Percentiles rank a stretch among this genome's conserved stretches.
These are phyloP conservation scores for Hedya salicella DNA, from an alignment of 2,888 invertebrate genomes.

Conservation along the genomic window DNA sequence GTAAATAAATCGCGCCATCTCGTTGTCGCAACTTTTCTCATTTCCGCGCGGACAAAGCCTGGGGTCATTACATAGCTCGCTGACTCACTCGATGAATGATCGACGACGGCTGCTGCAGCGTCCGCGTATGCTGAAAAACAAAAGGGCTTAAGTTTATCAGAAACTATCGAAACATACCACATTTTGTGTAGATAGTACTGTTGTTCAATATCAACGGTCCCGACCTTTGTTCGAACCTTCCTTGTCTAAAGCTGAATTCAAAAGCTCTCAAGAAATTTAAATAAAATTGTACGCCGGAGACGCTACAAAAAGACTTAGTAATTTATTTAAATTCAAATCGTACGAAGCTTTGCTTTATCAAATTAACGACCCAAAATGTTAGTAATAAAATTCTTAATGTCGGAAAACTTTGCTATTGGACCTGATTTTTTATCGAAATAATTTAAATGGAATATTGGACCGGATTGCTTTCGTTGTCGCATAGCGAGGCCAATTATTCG, in stretches of 20 bases:
- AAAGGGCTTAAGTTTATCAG: neutral
- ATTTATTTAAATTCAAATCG: conserved; percentile 26
- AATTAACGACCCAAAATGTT: conserved; percentile 29
- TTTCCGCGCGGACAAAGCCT: conserved; percentile 48
- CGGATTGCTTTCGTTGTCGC: neutral
- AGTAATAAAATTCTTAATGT: conserved; percentile 19
- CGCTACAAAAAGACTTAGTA: conserved; percentile 14
- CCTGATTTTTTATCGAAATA: conserved; percentile 28
- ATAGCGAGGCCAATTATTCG: conserved; percentile 30
- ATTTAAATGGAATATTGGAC: conserved; percentile 27
- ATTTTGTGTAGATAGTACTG: neutral
- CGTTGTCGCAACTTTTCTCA: conserved; percentile 53
- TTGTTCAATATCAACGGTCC: conserved; percentile 12
- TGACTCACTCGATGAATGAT: conserved; percentile 25
- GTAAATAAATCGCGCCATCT: conserved; percentile 26
- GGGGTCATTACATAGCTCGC: conserved; percentile 39
- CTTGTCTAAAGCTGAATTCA: conserved; percentile 12
- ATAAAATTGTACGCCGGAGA: conserved; percentile 15
- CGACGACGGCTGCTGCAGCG: conserved; percentile 16
- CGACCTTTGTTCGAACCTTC: conserved; percentile 21
- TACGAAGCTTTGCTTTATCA: conserved; percentile 19
- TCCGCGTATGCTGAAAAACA: neutral
- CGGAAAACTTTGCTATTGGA: neutral
- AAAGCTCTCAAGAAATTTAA: conserved; percentile 17
- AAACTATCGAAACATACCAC: neutral